Percentiles rank a stretch among this genome's conserved stretches.
Conservation (phyloP, 2,888 invertebrate species). For the Synanthedon vespiformis region DNA sequence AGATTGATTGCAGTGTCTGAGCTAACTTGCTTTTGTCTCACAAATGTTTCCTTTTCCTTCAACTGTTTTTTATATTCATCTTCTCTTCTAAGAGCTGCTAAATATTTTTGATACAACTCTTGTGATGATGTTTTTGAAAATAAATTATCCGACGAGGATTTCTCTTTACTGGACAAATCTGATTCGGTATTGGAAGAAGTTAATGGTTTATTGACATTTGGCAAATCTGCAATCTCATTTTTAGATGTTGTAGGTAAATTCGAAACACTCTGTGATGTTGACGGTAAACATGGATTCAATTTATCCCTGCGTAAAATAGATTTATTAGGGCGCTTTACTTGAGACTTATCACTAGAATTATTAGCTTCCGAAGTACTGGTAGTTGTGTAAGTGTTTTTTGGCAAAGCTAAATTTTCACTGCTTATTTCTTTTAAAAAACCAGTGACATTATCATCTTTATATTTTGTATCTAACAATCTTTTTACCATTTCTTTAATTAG, state of each 20-base stretch:
- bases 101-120: conserved; percentile 50
- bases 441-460: conserved; percentile 68
- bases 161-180: conserved; percentile 42
- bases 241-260: conserved; percentile 38
- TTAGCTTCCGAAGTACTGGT: conserved; percentile 53
- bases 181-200: conserved; percentile 40
- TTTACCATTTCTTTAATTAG: conserved; percentile 75
- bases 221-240: conserved; percentile 23
- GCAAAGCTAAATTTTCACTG: conserved; percentile 30
- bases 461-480: conserved; percentile 70
- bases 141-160: conserved; percentile 33
- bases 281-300: conserved; percentile 44
- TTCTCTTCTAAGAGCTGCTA: conserved; percentile 49
- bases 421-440: conserved; percentile 56
- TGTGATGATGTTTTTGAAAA: conserved; percentile 48
- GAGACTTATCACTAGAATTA: conserved; percentile 27
- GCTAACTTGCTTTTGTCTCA: conserved; percentile 49
- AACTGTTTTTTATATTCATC: conserved; percentile 48
- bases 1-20: conserved; percentile 37
- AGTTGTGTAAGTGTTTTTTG: conserved; percentile 29
- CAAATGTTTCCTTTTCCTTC: conserved; percentile 48
- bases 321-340: conserved; percentile 38
- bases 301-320: conserved; percentile 51
- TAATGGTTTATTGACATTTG: conserved; percentile 20
- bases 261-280: conserved; percentile 58